phyloP scores from a whole-genome alignment of 2,113 vertebrate species.

The Copsychus sechellarum region DNA sequence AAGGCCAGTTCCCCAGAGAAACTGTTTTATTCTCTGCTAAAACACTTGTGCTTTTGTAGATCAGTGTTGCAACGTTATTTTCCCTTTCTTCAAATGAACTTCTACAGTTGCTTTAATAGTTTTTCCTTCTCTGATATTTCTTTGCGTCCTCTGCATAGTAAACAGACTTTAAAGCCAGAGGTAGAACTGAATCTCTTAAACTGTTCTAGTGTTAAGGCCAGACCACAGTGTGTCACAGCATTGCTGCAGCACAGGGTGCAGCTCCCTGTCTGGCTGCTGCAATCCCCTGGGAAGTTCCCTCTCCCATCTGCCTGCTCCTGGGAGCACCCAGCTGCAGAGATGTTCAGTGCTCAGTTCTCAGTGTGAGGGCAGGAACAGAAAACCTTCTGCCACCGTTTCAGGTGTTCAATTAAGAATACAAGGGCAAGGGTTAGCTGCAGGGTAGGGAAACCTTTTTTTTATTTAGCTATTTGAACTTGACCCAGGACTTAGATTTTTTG shows the following conservation, averaged over 20 bases:
- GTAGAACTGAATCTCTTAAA: not conserved
- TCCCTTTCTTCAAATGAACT: not conserved
- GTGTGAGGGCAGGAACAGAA: not conserved
- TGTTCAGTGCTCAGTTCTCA: not conserved
- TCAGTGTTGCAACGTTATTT: not conserved
- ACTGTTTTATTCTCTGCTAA: not conserved
- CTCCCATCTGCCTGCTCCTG: not conserved
- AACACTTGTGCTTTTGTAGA: not conserved
- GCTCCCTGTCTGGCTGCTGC: not conserved
- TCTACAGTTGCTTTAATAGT: not conserved
- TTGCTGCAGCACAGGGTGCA: not conserved
- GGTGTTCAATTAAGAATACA: not conserved
- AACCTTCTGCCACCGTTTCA: not conserved
- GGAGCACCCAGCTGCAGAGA: not conserved
- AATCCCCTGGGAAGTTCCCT: not conserved
- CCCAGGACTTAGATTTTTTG: not conserved
- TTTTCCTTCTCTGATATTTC: not conserved
- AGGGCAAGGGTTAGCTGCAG: not conserved
- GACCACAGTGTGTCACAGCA: not conserved
- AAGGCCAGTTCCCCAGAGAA: not conserved
- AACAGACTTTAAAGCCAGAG: not conserved
- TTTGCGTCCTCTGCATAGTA: not conserved
- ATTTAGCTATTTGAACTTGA: conserved; percentile 9
- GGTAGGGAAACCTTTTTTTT: not conserved
- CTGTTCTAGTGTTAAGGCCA: not conserved